Evolutionary conservation across 1,140 invertebrate species (phyloP).

Genomic region (Thalassaphorura encarpata): DNA sequence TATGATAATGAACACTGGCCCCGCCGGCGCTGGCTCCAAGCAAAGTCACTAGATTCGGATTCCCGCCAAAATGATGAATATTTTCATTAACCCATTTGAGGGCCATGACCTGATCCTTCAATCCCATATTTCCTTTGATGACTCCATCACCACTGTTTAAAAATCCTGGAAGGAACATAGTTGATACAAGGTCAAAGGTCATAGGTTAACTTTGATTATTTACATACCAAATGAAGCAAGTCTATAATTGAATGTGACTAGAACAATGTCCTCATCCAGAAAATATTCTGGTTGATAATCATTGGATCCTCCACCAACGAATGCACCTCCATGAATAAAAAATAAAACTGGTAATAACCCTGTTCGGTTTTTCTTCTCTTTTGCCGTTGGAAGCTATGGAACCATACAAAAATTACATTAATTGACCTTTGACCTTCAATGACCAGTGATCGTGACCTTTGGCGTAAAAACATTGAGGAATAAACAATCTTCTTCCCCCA

Average conservation of each 20-base stretch:
- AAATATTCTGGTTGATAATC: conserved; percentile 30
- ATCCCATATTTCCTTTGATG: conserved; percentile 13
- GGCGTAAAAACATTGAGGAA: no score
- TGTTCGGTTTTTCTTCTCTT: no score
- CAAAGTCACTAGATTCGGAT: not conserved
- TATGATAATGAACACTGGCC: conserved; percentile 10
- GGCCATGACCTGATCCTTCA: conserved; percentile 5
- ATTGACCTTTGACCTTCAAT: no score
- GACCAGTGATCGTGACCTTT: no score
- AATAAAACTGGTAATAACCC: conserved; percentile 46
- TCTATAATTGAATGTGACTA: conserved; percentile 33
- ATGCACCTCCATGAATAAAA: conserved; percentile 43
- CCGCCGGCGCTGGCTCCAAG: conserved; percentile 9
- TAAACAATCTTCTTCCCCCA: no score
- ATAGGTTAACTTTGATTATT: not conserved
- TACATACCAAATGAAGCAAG: conserved; percentile 37
- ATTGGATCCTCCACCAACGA: conserved; percentile 30
- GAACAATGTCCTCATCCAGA: conserved; percentile 27
- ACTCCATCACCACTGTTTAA: conserved; percentile 13
- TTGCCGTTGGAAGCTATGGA: no score
- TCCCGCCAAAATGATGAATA: not conserved
- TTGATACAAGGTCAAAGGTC: not conserved
- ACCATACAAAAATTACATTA: no score
- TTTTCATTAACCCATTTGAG: conserved; percentile 10
- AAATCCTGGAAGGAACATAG: conserved; percentile 8